Evolutionary conservation across 2,797 vertebrate genomes (phyloP).

Genomic region (Gobionotothen gibberifrons): DNA sequence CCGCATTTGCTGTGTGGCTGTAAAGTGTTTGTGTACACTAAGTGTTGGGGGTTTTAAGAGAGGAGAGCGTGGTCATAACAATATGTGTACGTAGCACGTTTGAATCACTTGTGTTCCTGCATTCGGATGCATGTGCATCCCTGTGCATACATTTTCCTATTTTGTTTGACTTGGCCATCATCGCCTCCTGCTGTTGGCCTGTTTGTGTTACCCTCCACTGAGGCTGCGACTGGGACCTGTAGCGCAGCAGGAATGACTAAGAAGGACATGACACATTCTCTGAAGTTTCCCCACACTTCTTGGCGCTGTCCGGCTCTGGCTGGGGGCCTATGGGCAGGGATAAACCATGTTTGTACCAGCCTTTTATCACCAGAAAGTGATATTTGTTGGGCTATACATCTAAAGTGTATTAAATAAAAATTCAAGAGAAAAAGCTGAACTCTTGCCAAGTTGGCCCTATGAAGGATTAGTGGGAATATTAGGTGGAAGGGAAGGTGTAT

Average conservation of each 20-base stretch:
- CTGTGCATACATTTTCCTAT: constrained; percentile 5
- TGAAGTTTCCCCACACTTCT: constrained; percentile 46
- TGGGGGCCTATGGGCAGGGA: constrained; percentile 24
- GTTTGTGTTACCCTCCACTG: constrained; percentile 55
- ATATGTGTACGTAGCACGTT: not conserved
- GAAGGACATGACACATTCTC: constrained; percentile 49
- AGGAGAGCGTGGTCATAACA: not conserved
- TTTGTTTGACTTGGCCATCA: constrained; percentile 42
- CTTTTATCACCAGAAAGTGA: constrained; percentile 12
- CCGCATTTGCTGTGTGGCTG: constrained; percentile 29
- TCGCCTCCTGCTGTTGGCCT: constrained; percentile 33
- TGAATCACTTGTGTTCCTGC: not conserved
- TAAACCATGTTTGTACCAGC: constrained; percentile 6
- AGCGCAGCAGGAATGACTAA: constrained; percentile 37
- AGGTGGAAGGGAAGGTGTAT: constrained; percentile 32
- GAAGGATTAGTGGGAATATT: constrained; percentile 30
- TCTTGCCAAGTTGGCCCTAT: constrained; percentile 18
- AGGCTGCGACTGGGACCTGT: constrained; percentile 19
- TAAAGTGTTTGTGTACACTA: constrained; percentile 25
- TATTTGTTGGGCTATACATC: constrained; percentile 14
- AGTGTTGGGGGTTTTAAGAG: not conserved
- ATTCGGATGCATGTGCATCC: constrained; percentile 4
- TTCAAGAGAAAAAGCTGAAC: not conserved
- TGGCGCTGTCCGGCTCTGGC: constrained; percentile 31
- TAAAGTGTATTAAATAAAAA: constrained; percentile 37